These are phyloP conservation scores for Molanna angustata DNA, from an alignment of 2,888 invertebrate species.

Conservation along the genomic window DNA sequence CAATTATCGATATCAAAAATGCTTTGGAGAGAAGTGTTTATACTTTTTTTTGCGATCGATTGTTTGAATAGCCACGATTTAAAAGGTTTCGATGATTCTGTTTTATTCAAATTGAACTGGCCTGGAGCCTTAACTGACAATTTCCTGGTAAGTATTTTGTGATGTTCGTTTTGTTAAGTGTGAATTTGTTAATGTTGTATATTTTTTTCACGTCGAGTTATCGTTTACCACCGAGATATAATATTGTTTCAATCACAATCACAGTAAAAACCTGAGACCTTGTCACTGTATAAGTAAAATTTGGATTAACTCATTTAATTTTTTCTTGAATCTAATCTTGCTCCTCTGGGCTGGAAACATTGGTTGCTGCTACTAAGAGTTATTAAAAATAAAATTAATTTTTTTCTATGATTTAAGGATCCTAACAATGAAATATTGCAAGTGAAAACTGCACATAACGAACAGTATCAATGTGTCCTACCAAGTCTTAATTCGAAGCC, in stretches of 20 bases:
- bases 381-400: neutral
- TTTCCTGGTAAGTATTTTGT: conserved; percentile 42
- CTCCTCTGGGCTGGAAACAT: too few species aligned
- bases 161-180: conserved; percentile 13
- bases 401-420: conserved; percentile 34
- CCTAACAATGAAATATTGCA: conserved; percentile 57
- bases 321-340: too few species aligned
- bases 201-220: too few species aligned
- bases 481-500: conserved; percentile 62
- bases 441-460: conserved; percentile 73
- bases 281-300: too few species aligned
- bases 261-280: too few species aligned
- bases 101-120: conserved; percentile 79
- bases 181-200: conserved; percentile 27
- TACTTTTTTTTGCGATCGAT: conserved; percentile 3
- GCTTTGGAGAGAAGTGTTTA: conserved; percentile 5
- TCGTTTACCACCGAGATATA: too few species aligned
- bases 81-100: conserved; percentile 78
- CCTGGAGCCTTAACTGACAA: conserved; percentile 53
- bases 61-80: conserved; percentile 55
- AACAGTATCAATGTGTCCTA: conserved; percentile 78
- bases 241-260: too few species aligned
- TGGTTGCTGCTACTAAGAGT: conserved; percentile 5
- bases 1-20: too few species aligned
- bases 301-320: too few species aligned